Base-by-base conservation (phyloP, 2,113 vertebrate genomes). In the Numenius arquata region DNA sequence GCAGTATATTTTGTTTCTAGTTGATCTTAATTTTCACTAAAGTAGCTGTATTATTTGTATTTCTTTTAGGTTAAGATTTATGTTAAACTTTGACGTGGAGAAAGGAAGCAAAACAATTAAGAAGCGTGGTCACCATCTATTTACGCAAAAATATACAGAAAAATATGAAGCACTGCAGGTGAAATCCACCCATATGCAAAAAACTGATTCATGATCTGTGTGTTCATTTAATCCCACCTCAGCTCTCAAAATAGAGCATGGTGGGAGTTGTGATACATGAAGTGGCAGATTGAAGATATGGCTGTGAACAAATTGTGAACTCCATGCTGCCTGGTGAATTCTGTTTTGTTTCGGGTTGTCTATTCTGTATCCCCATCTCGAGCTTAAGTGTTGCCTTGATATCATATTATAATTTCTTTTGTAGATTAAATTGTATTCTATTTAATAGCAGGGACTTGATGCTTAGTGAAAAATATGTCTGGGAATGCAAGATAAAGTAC, bases 211-310 rank as follows among this genome's bases (percentile, higher is more conserved):
- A 97, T 92, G 94, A 93, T 96, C 94, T 89, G 25, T 92, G 80
- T 92, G 85, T 73, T 92, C 87, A 40, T 88, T 85, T 92, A 95
- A 92, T 96, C 90, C 93, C 91, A 96, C 93, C 91, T 95, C 95
- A 71, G 38, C 2, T 94, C 94, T 93, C 74, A 83, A 93, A 97
- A 96, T 95, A 96, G 93, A 92, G 62, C 1, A 1, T 92, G 59
- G 95, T 96, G 81, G 95, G 95, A 95, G 94, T 95, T 88, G 89
- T 92, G 89, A 94, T 96, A 93, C 81, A 94, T 96, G 93, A 91
- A 95, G 87, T 93, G 84, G 96, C 95, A 96, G 96, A 85, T 95
- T 97, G 91, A 72, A 93, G 86, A 78, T 93, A 92, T 88, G 87
- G 77, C 92, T 97, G 89, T 79, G 93, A 95, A 91, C n/a, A 95